Percentiles rank a stretch among this genome's conserved stretches.
Evolutionary conservation across 2,113 vertebrate species (phyloP).

Genomic region (Spea bombifrons): DNA sequence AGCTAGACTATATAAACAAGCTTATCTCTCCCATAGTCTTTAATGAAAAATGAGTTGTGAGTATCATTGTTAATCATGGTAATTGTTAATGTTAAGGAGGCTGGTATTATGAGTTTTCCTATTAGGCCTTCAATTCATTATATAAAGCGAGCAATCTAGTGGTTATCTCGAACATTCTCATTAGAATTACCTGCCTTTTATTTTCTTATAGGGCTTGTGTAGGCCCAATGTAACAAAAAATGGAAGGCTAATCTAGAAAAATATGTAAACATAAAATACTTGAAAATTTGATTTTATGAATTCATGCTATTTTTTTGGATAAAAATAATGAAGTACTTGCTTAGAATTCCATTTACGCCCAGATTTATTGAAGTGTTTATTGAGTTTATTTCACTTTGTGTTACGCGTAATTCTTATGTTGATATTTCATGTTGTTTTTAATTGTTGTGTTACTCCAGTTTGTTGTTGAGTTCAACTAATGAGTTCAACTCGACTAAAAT

Average conservation of each 20-base stretch:
- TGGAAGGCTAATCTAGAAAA: not conserved
- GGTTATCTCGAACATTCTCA: slow-evolving; percentile 64
- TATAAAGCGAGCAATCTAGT: slow-evolving; percentile 74
- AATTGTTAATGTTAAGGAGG: slow-evolving; percentile 86
- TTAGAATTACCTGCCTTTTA: slow-evolving; percentile 64
- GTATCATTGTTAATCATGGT: slow-evolving; percentile 89
- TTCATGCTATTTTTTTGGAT: not conserved
- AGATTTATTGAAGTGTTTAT: too few species aligned
- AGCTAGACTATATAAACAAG: slow-evolving; percentile 79
- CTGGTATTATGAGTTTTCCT: slow-evolving; percentile 76
- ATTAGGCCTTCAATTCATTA: slow-evolving; percentile 82
- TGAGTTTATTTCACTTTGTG: too few species aligned
- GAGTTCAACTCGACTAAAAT: too few species aligned
- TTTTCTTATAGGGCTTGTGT: slow-evolving; percentile 51
- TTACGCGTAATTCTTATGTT: too few species aligned
- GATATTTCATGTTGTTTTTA: too few species aligned
- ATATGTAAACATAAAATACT: not conserved
- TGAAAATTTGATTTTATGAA: not conserved
- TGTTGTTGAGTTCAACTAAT: too few species aligned
- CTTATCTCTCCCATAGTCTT: slow-evolving; percentile 82
- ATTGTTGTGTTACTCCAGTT: too few species aligned
- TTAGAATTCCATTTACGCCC: too few species aligned
- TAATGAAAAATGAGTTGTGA: slow-evolving; percentile 86
- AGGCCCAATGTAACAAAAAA: slow-evolving; percentile 38
- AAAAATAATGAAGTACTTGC: too few species aligned